Evolutionary conservation across 2,113 vertebrate species (phyloP).

Genomic region (Xiphophorus maculatus): DNA sequence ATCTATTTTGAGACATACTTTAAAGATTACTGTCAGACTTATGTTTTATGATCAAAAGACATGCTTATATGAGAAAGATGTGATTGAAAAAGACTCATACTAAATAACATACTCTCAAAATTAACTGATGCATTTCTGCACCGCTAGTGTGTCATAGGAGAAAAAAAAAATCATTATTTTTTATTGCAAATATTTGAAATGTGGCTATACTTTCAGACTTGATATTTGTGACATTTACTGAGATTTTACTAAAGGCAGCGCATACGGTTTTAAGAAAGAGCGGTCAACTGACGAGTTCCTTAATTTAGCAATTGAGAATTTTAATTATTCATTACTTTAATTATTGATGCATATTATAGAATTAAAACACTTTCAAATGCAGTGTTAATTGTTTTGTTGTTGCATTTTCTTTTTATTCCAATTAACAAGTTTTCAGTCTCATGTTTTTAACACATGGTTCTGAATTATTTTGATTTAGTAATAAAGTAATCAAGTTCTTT

Average conservation of each 20-base stretch:
- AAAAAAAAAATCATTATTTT: background rate
- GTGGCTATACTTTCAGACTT: constrained; percentile 20
- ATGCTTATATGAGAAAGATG: constrained; percentile 16
- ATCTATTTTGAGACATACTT: constrained; percentile 47
- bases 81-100: constrained; percentile 5
- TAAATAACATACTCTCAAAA: constrained; percentile 1
- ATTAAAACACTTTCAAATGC: background rate
- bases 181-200: constrained; percentile 30
- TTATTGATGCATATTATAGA: background rate
- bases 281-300: constrained; percentile 7
- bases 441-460: background rate
- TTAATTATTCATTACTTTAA: background rate
- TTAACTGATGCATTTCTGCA: background rate
- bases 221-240: constrained; percentile 51
- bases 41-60: background rate
- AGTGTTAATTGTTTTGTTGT: background rate
- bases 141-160: background rate
- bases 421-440: background rate
- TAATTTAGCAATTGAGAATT: constrained; percentile 7
- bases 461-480: background rate
- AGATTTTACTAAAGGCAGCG: constrained; percentile 20
- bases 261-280: constrained; percentile 19
- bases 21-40: constrained; percentile 6
- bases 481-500: background rate
- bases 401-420: background rate